Base-by-base conservation (phyloP, 2,888 invertebrate genomes). In the Homarus gammarus region DNA sequence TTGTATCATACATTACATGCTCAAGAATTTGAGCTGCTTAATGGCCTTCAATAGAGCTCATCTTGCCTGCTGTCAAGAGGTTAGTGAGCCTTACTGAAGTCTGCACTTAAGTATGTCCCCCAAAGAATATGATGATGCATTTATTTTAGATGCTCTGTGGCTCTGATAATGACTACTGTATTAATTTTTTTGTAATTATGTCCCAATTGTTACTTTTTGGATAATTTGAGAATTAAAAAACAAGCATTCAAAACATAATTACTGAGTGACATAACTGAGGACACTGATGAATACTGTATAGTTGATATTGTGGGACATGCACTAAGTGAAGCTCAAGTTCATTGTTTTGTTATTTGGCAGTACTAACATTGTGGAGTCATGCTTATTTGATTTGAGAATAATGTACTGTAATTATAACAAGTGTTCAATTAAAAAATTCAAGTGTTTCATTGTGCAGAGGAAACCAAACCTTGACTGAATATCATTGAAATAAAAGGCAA, bases 1-100 rank as follows among this genome's bases (percentile, higher is more conserved):
- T 27, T 73, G 44, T 64, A 64, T 64, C 22, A 27, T 73, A 38
- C 72, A 33, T 44, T 22, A 33, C 51, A 75, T 75, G 31, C 49
- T 84, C 18, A 61, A 38, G 84, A 51, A 84, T 84, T 84, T 84
- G 84, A 84, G 84, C 84, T 84, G 18, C 61, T 44, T 84, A 75
- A n/a, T 61, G 70, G 38, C 38, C 83, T 51, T 84, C 68, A 75
- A 40, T 84, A 84, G 38, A 61, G 64, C 84, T 84, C 84, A 84
- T 27, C 51, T 61, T 84, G 84, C 72, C 56, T 77, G 40, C 18
- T 31, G 64, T 79, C 22, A 79, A 79, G 31, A 31, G 12, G 40
- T 40, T 79, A 61, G 79, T 79, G 79, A 79, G 79, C 79, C 31
- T 61, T 79, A 79, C 33, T 79, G 64, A 79, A 79, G 79, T 79